phyloP scores from a whole-genome alignment of 37 sponge, comb jelly and placozoan species.

The Ephydatia muelleri region DNA sequence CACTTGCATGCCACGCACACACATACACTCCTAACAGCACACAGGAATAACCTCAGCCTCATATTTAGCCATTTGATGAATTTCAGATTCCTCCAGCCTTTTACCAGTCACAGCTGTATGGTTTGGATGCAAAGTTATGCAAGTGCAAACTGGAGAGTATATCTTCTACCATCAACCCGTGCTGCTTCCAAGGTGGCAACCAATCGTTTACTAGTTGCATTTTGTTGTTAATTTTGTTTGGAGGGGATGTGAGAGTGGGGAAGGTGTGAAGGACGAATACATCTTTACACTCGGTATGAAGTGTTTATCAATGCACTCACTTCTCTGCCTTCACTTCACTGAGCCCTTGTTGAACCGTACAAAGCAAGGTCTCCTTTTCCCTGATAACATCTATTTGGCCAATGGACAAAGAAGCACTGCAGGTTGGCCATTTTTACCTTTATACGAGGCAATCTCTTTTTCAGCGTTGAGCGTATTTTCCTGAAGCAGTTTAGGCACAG shows the following conservation, averaged over 20 bases:
- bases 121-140: background rate
- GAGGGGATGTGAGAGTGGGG: too few species aligned
- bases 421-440: slow-evolving; percentile 11
- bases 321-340: background rate
- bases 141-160: background rate
- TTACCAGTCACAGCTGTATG: slow-evolving; percentile 24
- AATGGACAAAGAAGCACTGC: background rate
- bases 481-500: background rate
- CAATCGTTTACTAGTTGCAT: slow-evolving; percentile 27
- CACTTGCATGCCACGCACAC: background rate
- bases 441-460: slow-evolving; percentile 16
- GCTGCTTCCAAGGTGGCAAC: slow-evolving; percentile 25
- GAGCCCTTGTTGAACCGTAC: background rate
- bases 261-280: background rate
- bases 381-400: background rate
- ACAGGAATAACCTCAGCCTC: slow-evolving; percentile 2
- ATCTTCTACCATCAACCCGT: slow-evolving; percentile 16
- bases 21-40: too few species aligned
- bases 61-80: background rate
- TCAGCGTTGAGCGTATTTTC: background rate
- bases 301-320: background rate
- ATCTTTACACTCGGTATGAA: background rate
- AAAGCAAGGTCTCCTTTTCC: background rate
- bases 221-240: too few species aligned
- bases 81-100: background rate